A percentile compares a stretch with the other conserved stretches of the same genome.
These are phyloP conservation scores for Betta splendens DNA, from an alignment of 2,797 vertebrate species.

Conservation along the genomic window DNA sequence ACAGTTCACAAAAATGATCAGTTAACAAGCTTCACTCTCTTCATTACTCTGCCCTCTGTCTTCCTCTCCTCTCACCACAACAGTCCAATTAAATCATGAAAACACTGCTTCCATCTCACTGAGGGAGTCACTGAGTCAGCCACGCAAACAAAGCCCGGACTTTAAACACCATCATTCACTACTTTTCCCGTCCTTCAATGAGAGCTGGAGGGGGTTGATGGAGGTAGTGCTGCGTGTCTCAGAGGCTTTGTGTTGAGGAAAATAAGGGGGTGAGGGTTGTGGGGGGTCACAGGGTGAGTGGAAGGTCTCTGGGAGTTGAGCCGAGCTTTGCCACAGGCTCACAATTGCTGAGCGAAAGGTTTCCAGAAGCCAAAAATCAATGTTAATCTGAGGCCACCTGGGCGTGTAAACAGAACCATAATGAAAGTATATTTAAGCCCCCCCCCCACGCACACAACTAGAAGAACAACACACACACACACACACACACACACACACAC, in stretches of 20 bases:
- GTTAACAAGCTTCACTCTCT: background rate
- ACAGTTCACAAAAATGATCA: no score
- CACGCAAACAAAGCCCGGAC: slow-evolving; percentile 39
- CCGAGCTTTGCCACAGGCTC: slow-evolving; percentile 39
- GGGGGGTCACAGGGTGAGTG: slow-evolving; percentile 15
- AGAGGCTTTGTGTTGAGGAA: slow-evolving; percentile 7
- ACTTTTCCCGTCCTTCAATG: slow-evolving; percentile 13
- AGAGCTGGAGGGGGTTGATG: slow-evolving; percentile 10
- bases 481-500: slow-evolving; percentile 2
- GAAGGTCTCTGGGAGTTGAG: slow-evolving; percentile 22
- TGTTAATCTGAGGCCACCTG: slow-evolving; percentile 72
- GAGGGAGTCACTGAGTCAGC: slow-evolving; percentile 35
- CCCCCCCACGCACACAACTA: slow-evolving; percentile 1
- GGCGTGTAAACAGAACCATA: slow-evolving; percentile 60
- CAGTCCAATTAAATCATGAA: slow-evolving; percentile 50
- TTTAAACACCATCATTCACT: slow-evolving; percentile 35
- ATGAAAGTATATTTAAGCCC: slow-evolving; percentile 41
- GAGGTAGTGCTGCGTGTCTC: slow-evolving; percentile 11
- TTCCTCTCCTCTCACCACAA: slow-evolving; percentile 17
- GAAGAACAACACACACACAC: no score
- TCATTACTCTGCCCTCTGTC: background rate
- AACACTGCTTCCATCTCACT: slow-evolving; percentile 36
- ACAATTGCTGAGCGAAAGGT: slow-evolving; percentile 49
- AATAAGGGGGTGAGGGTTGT: no score
- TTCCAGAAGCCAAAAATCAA: slow-evolving; percentile 69